Percentiles rank a stretch among this genome's conserved stretches.
Conservation (phyloP, 2,797 vertebrate species). For the Myotis findleyi region DNA sequence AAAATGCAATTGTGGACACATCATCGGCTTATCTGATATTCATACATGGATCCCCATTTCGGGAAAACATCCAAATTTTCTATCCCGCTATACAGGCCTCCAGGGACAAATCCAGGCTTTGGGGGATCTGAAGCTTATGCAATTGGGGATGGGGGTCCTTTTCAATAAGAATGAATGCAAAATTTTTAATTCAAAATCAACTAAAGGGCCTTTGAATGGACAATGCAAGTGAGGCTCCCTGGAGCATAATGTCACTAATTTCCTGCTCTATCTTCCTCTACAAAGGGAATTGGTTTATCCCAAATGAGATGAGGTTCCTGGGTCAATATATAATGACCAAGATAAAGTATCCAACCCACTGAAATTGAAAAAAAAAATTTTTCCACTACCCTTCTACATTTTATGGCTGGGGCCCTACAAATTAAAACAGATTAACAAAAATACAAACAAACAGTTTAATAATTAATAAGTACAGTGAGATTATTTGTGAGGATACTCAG, state of each 20-base stretch:
- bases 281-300: slow-evolving; percentile 46
- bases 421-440: not conserved
- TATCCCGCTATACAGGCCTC: not conserved
- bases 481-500: not conserved
- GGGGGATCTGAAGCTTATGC: not conserved
- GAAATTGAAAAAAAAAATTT: not conserved
- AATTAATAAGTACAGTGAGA: not conserved
- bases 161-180: slow-evolving; percentile 50
- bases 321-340: slow-evolving; percentile 43
- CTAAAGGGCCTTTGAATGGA: not conserved
- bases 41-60: not conserved
- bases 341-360: not conserved
- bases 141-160: not conserved
- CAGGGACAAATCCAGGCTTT: not conserved
- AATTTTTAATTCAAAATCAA: slow-evolving; percentile 51
- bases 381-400: not conserved
- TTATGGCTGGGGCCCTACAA: not conserved
- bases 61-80: not conserved
- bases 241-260: slow-evolving; percentile 2
- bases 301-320: slow-evolving; percentile 20
- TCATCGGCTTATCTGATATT: not conserved
- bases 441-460: slow-evolving; percentile 5
- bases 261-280: slow-evolving; percentile 23
- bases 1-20: slow-evolving; percentile 65
- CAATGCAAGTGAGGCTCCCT: not conserved